Conservation (phyloP, 1,140 invertebrate genomes). For the Holcopasites calliopsidis region DNA sequence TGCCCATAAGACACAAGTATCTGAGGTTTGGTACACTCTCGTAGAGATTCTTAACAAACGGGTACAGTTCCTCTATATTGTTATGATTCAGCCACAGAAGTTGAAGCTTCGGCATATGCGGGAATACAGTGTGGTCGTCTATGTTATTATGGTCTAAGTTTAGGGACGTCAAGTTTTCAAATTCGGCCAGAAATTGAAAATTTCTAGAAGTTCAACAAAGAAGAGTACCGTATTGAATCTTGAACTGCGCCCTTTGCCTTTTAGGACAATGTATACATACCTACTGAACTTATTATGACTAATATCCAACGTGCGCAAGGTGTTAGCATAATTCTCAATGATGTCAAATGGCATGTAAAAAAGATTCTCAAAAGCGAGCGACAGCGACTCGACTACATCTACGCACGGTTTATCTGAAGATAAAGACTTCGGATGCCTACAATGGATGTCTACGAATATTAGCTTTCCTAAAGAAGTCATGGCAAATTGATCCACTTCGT, state of each 20-base stretch:
- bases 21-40: constrained; percentile 84
- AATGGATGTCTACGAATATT: constrained; percentile 75
- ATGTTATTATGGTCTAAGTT: constrained; percentile 88
- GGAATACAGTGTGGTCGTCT: constrained; percentile 83
- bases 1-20: constrained; percentile 89
- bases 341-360: constrained; percentile 75
- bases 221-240: neutral
- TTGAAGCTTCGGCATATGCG: constrained; percentile 84
- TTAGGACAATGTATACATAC: constrained; percentile 74
- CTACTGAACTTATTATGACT: constrained; percentile 86
- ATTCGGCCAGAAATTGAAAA: constrained; percentile 84
- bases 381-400: constrained; percentile 65
- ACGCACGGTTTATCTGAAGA: constrained; percentile 49
- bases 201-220: constrained; percentile 80
- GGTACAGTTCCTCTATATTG: constrained; percentile 84
- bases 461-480: constrained; percentile 78
- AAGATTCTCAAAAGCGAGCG: constrained; percentile 73
- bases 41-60: constrained; percentile 85
- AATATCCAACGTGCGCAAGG: constrained; percentile 83
- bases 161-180: constrained; percentile 85
- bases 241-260: neutral
- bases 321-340: constrained; percentile 69
- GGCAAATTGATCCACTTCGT: constrained; percentile 65
- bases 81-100: constrained; percentile 91
- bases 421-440: constrained; percentile 61